Conservation (phyloP, 2,113 vertebrate species). For the Gila orcuttii region DNA sequence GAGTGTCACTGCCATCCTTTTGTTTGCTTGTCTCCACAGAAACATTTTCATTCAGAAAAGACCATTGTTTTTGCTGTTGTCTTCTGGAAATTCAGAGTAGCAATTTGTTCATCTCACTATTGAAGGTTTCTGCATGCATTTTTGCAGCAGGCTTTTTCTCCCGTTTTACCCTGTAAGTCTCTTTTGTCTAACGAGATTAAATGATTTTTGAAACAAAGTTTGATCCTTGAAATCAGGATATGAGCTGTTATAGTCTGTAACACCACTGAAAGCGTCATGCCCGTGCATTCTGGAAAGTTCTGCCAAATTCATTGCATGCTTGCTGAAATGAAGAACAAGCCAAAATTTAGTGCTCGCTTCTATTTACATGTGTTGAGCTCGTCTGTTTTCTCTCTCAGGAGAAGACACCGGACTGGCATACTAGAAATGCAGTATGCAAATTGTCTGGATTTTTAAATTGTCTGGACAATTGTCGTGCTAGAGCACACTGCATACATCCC, state of each 20-base stretch:
- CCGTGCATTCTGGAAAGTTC: slow-evolving; percentile 15
- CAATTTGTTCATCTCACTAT: slow-evolving; percentile 64
- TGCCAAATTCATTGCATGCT: slow-evolving; percentile 22
- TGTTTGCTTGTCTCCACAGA: slow-evolving; percentile 61
- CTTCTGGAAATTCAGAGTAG: slow-evolving; percentile 65
- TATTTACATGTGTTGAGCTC: slow-evolving; percentile 9
- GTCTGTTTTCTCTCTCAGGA: neutral
- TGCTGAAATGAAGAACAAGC: neutral
- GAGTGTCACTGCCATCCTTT: slow-evolving; percentile 63
- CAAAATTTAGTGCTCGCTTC: neutral
- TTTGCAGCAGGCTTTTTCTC: slow-evolving; percentile 45
- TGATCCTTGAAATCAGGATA: slow-evolving; percentile 61
- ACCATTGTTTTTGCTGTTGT: slow-evolving; percentile 66
- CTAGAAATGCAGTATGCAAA: neutral
- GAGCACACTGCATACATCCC: neutral
- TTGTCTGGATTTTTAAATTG: neutral
- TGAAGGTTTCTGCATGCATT: slow-evolving; percentile 56
- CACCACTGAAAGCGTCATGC: slow-evolving; percentile 24
- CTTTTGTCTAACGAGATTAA: slow-evolving; percentile 60
- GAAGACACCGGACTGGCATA: neutral
- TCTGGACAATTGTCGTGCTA: neutral
- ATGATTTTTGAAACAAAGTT: slow-evolving; percentile 52
- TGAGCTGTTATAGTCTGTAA: slow-evolving; percentile 45
- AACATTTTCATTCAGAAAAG: slow-evolving; percentile 62
- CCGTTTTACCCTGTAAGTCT: slow-evolving; percentile 54